Percentiles rank a stretch among this genome's conserved stretches.
Conservation (phyloP, 1,140 invertebrate genomes). For the Thaumetopoea pityocampa region DNA sequence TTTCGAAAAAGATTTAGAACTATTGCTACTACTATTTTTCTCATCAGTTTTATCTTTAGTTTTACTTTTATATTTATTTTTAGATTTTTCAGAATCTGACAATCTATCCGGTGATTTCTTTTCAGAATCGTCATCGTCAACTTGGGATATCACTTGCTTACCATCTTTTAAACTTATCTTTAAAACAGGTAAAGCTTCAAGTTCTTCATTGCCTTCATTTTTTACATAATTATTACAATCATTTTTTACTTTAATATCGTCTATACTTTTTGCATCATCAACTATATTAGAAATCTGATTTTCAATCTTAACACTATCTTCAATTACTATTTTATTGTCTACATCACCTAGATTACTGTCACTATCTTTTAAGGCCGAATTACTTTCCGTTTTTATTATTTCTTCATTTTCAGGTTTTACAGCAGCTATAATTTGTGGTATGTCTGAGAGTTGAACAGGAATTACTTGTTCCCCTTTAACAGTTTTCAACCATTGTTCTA, state of each 20-base stretch:
- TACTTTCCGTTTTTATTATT: constrained; percentile 18
- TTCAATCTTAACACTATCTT: constrained; percentile 17
- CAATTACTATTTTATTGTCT: constrained; percentile 18
- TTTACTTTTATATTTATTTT: constrained; percentile 69
- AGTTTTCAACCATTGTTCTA: constrained; percentile 93
- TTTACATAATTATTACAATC: no score
- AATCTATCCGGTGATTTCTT: constrained; percentile 50
- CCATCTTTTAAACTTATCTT: constrained; percentile 86
- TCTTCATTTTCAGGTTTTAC: constrained; percentile 32
- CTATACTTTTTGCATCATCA: constrained; percentile 26
- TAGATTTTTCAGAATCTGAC: constrained; percentile 53
- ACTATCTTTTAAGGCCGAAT: constrained; percentile 12
- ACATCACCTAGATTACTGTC: constrained; percentile 8
- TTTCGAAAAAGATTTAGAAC: constrained; percentile 74
- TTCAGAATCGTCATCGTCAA: constrained; percentile 68
- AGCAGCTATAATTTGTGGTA: constrained; percentile 50
- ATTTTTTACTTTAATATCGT: constrained; percentile 18
- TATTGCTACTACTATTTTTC: constrained; percentile 64
- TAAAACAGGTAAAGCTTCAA: constrained; percentile 57
- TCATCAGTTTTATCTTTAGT: constrained; percentile 58
- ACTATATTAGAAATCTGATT: constrained; percentile 18
- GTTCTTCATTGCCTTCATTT: constrained; percentile 63
- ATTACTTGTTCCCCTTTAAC: constrained; percentile 82
- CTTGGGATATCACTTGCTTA: constrained; percentile 82
- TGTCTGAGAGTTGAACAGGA: constrained; percentile 49